Base-by-base conservation (phyloP, 2,113 vertebrate genomes). In the Xiphophorus maculatus region DNA sequence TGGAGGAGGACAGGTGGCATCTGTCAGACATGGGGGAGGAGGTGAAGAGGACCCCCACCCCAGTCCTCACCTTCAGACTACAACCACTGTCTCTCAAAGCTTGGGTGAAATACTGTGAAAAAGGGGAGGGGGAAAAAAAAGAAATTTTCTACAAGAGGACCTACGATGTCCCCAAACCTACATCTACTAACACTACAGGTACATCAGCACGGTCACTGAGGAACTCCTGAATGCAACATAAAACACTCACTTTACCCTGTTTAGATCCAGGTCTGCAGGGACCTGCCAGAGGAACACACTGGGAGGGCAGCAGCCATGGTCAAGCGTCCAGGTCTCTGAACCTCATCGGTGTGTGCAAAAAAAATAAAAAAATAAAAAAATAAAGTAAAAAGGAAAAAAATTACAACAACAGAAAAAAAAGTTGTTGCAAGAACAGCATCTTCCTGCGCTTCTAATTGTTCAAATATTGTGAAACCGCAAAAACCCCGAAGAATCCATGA, bases 241-340 rank as follows among this genome's bases (percentile, higher is more conserved):
- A 86, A 89, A 90, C 95, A 96, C 96, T 97, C 95, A 96, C 95
- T 96, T 97, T 98, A 98, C 97, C 97, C 97, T 98, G 97, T 98
- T 97, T 95, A 92, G 95, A 94, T 78, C 94, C 95, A 95, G 92
- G 94, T 89, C 96, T 17, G 93, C 87, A 90, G 92, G 93, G 95
- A 95, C 96, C 94, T 92, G 96, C 94, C 94, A 93, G 85, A 91
- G 93, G 90, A 93, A 88, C 93, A 92, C 94, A 92, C 91, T 65
- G 88, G 92, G 87, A 78, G 93, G 89, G 92, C 71, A 82, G 81
- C 67, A 84, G 80, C 81, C 71, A 28, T 77, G 80, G 69, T 80
- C 83, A 73, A 67, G 66, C 67, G 80, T 87, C 87, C 81, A 71
- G 77, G 83, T 79, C 82, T 79, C 81, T 25, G 3, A 78, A 76